phyloP scores from a whole-genome alignment of 92 coral and sea anemone genomes.

The Siderastrea radians region DNA sequence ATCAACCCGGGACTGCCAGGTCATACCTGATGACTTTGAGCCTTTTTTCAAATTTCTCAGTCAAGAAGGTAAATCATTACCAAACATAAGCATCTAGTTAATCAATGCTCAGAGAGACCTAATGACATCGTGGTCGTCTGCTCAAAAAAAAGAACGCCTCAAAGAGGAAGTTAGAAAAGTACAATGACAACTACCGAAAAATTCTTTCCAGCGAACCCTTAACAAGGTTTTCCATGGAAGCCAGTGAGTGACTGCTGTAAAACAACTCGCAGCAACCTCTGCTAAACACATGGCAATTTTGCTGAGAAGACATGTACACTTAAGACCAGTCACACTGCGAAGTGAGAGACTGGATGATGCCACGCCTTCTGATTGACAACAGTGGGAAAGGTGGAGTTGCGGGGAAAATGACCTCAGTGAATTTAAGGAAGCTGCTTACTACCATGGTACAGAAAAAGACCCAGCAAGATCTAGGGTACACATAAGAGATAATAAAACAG shows the following conservation, averaged over 20 bases:
- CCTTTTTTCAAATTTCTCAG: slow-evolving; percentile 47
- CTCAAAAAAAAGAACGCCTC: slow-evolving; percentile 30
- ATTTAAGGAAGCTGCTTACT: slow-evolving; percentile 59
- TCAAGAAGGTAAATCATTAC: slow-evolving; percentile 25
- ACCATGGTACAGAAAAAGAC: slow-evolving; percentile 59
- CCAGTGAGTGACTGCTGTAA: slow-evolving; percentile 48
- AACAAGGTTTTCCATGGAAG: slow-evolving; percentile 60
- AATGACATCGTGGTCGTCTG: slow-evolving; percentile 58
- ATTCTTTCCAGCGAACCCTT: slow-evolving; percentile 59
- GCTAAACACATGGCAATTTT: slow-evolving; percentile 1
- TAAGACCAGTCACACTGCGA: slow-evolving; percentile 40
- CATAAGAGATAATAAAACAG: slow-evolving; percentile 59
- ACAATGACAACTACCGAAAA: slow-evolving; percentile 51
- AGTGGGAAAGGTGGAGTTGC: slow-evolving; percentile 69
- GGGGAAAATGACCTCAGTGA: slow-evolving; percentile 54
- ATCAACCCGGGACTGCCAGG: slow-evolving; percentile 64
- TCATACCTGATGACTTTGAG: slow-evolving; percentile 64
- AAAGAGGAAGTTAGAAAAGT: slow-evolving; percentile 42
- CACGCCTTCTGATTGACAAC: slow-evolving; percentile 63
- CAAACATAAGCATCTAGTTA: slow-evolving; percentile 9
- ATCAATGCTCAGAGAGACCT: slow-evolving; percentile 40
- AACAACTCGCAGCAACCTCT: slow-evolving; percentile 59
- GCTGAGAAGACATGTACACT: background rate
- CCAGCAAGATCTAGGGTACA: slow-evolving; percentile 58
- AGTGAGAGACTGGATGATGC: slow-evolving; percentile 58